Percentiles rank a stretch among this genome's conserved stretches.
Conservation (phyloP, 1,140 invertebrate genomes). For the Triops cancriformis region DNA sequence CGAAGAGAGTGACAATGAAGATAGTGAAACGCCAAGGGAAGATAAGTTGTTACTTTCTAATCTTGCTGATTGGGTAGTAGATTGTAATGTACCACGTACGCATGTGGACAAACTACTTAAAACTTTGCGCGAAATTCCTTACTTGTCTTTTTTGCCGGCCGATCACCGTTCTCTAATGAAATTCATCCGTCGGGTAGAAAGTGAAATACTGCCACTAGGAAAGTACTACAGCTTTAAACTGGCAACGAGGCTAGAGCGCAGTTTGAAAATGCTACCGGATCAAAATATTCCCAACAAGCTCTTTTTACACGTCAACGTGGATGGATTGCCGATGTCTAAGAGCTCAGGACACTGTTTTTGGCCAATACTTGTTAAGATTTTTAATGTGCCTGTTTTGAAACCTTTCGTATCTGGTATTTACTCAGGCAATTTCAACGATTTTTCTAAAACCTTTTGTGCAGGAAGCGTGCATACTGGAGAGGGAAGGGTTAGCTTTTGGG, state of each 20-base stretch:
- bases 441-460: neutral
- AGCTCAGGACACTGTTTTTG: neutral
- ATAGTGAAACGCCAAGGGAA: neutral
- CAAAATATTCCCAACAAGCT: too few relatives aligned
- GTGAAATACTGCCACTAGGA: neutral
- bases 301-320: neutral
- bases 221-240: too few relatives aligned
- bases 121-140: neutral
- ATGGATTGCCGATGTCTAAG: neutral
- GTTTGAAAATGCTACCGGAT: neutral
- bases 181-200: neutral
- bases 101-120: neutral
- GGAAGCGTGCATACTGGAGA: neutral
- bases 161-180: neutral
- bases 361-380: neutral
- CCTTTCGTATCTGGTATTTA: neutral
- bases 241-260: neutral
- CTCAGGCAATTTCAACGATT: neutral
- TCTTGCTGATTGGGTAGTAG: neutral
- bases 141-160: conserved; percentile 2
- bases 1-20: neutral
- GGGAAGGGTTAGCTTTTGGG: neutral
- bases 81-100: neutral
- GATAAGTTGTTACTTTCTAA: neutral
- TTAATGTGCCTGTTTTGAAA: neutral